Evolutionary conservation across 2,797 vertebrate species (phyloP).

Genomic region (Protosalanx chinensis): DNA sequence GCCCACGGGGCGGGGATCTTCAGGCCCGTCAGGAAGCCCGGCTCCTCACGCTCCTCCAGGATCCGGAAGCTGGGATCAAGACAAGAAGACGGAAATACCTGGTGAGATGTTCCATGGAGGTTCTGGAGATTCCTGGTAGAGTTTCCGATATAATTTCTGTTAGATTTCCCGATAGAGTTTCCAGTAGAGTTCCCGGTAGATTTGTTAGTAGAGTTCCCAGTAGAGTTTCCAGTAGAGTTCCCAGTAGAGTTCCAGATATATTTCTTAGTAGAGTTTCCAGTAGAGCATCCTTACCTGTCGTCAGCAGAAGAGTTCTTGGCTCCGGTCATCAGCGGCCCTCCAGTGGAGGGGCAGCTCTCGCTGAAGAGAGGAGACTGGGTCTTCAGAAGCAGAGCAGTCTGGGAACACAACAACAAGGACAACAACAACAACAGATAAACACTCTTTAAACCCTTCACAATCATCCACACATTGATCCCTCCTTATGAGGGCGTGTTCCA

Average conservation of each 20-base stretch:
- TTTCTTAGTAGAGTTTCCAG: too few relatives aligned
- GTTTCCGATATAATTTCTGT: too few relatives aligned
- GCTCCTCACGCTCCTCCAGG: conserved; percentile 95
- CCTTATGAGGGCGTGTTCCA: neutral
- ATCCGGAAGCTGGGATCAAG: conserved; percentile 72
- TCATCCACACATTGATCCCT: neutral
- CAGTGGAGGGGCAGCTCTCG: conserved; percentile 73
- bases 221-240: too few relatives aligned
- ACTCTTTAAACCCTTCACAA: neutral
- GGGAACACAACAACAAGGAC: conserved; percentile 27
- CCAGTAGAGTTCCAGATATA: too few relatives aligned
- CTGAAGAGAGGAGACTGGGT: conserved; percentile 89
- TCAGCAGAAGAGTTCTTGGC: conserved; percentile 76
- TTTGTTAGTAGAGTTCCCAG: too few relatives aligned
- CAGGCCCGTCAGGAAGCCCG: conserved; percentile 94
- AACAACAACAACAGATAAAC: too few relatives aligned
- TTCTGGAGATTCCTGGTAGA: too few relatives aligned
- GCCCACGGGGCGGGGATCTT: conserved; percentile 99
- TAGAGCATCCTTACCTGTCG: conserved; percentile 78
- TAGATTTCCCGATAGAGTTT: too few relatives aligned
- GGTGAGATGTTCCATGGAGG: neutral
- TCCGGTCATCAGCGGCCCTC: conserved; percentile 76
- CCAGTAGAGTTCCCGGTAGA: too few relatives aligned
- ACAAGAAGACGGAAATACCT: neutral
- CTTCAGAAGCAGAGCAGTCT: conserved; percentile 96